A percentile compares a stretch with the other conserved stretches of the same genome.
These are phyloP conservation scores for Dromius quadrimaculatus DNA, from an alignment of 2,888 invertebrate species.

Conservation along the genomic window DNA sequence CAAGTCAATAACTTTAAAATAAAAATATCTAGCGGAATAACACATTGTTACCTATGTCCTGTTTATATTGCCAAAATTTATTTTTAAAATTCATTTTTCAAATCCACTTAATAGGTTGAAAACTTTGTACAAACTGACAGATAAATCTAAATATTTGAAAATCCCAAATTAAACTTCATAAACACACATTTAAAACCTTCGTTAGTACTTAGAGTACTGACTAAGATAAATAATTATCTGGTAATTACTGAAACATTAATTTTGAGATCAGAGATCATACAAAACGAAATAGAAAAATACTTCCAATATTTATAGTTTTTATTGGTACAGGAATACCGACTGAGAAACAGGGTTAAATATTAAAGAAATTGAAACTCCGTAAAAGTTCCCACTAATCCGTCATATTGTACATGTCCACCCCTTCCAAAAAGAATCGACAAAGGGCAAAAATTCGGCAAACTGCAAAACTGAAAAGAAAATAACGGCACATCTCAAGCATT, in stretches of 20 bases:
- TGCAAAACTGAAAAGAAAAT: conserved; percentile 31
- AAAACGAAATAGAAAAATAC: too few relatives aligned
- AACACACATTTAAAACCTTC: background rate
- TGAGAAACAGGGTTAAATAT: background rate
- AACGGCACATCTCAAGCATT: conserved; percentile 34
- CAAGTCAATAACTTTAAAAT: conserved; percentile 33
- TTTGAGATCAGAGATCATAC: too few relatives aligned
- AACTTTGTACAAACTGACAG: background rate
- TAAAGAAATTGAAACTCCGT: background rate
- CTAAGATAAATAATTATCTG: too few relatives aligned
- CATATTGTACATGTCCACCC: conserved; percentile 21
- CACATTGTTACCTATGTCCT: conserved; percentile 30
- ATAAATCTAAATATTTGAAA: conserved; percentile 2
- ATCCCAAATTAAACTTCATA: background rate
- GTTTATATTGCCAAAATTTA: conserved; percentile 26
- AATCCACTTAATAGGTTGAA: conserved; percentile 2
- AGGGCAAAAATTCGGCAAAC: conserved; percentile 23
- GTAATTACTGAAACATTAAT: too few relatives aligned
- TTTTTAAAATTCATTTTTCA: background rate
- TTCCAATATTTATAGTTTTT: too few relatives aligned
- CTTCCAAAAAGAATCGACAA: background rate
- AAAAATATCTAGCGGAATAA: conserved; percentile 22
- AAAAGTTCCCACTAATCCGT: background rate
- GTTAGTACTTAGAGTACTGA: background rate
- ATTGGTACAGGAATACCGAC: too few relatives aligned